Conservation (phyloP, 2,888 invertebrate species). For the Microchrysa polita region DNA sequence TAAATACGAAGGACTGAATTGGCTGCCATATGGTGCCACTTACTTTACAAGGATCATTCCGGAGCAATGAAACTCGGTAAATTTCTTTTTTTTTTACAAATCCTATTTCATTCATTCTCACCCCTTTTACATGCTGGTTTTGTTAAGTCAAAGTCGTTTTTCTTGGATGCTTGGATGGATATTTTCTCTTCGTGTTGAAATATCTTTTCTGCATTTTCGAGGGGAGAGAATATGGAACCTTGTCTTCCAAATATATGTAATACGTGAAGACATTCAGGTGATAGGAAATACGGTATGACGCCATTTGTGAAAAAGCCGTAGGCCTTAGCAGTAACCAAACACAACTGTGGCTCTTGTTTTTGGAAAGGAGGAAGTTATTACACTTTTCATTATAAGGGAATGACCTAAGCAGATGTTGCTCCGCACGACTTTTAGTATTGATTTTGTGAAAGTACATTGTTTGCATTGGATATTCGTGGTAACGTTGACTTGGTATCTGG, state of each 20-base stretch:
- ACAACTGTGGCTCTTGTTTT: not conserved
- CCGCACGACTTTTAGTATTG: not conserved
- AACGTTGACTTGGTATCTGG: not conserved
- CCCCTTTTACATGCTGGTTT: no score
- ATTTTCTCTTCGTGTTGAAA: not conserved
- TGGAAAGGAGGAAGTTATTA: not conserved
- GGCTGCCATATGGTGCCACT: no score
- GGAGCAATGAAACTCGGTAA: no score
- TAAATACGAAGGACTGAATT: no score
- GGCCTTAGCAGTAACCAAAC: not conserved
- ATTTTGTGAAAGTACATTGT: not conserved
- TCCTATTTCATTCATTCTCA: no score
- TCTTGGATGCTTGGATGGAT: no score
- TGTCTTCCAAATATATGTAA: not conserved
- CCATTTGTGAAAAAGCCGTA: not conserved
- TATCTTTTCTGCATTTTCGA: not conserved
- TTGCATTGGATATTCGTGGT: no score
- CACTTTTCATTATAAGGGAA: slow-evolving; percentile 3
- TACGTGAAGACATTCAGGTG: slow-evolving; percentile 11
- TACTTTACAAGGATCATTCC: no score
- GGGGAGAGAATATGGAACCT: not conserved
- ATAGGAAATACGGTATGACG: slow-evolving; percentile 11
- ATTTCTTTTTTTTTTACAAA: no score
- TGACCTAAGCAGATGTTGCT: slow-evolving; percentile 7
- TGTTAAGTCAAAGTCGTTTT: no score